These are phyloP conservation scores for Allochrocebus solatus DNA, from an alignment of 2,797 vertebrate genomes.

Conservation along the genomic window DNA sequence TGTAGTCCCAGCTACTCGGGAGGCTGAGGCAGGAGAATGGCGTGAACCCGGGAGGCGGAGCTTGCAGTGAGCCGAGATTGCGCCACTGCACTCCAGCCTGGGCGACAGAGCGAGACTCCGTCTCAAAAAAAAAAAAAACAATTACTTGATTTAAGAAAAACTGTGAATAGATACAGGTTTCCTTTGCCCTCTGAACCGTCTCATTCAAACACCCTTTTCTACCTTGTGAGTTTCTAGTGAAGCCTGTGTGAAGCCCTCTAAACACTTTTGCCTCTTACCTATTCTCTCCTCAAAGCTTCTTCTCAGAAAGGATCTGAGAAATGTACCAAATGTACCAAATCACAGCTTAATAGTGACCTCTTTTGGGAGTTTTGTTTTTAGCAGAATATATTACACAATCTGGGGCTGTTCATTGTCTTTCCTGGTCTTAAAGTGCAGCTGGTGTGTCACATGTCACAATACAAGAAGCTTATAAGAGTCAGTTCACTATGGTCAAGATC, in stretches of 20 bases:
- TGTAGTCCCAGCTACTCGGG: too few species aligned
- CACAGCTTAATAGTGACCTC: conserved; percentile 56
- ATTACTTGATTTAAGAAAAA: conserved; percentile 18
- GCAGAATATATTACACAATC: neutral
- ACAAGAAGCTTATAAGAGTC: neutral
- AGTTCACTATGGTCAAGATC: neutral
- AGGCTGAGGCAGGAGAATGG: too few species aligned
- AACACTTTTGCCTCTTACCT: neutral
- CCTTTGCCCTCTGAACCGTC: neutral
- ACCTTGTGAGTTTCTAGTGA: fast-evolving
- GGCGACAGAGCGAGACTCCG: too few species aligned
- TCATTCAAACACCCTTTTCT: neutral
- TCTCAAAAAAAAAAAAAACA: too few species aligned
- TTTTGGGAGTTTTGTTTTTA: conserved; percentile 53
- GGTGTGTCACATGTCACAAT: neutral
- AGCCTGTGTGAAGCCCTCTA: neutral
- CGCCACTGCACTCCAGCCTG: too few species aligned
- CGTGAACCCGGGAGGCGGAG: too few species aligned
- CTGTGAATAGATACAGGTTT: neutral
- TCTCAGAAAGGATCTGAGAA: conserved; percentile 2
- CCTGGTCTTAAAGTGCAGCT: neutral
- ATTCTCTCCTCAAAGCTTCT: neutral
- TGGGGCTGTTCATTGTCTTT: neutral
- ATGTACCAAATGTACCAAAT: neutral
- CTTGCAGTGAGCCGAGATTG: too few species aligned